Base-by-base conservation (phyloP, 1,140 invertebrate species). In the Drosophila prosaltans region DNA sequence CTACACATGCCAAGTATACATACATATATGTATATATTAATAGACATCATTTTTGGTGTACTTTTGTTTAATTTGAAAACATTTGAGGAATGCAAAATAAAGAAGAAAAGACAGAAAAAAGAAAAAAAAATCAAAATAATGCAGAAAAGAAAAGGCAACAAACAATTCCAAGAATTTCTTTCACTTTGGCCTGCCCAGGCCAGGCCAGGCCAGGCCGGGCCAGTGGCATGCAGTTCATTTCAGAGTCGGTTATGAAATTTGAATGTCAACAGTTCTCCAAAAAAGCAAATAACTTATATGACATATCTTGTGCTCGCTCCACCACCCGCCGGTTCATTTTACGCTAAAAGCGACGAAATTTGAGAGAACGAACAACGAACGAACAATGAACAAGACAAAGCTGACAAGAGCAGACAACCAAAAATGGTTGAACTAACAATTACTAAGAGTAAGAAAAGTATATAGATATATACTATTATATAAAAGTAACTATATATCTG, bases 261-360 rank as follows among this genome's bases (percentile, higher is more conserved):
- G 45, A 51, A 51, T 51, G 45, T 51, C 45, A 51, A 26, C 21
- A 40, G 39, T 40, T 40, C 10, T 40, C 10, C 39, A 43, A 43
- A 16, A 43, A 40, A 11, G 8, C 45, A 26, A 51, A 51, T 51
- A 59, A 59, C 36, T 59, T 59, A 16, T 39, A 59, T 40, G 57
- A 16, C 57, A 59, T 59, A 59, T 59, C 28, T 32, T 32, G 7
- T 6, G 2, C 30, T 30, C 8, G 2, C 30, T 30, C 8, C 57
- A 39, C 57, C 57, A 39, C 57, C 57, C 57, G 57, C 57, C 57
- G 21, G 57, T 59, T 59, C 60, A 62, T 41, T 45, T 62, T 62
- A 62, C 36, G 39, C 60, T 45, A 62, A 62, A 45, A 41, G 36
- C 41, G 60, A 62, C 36, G 60, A 62, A 62, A 62, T 62, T 62